Base-by-base conservation (phyloP, 2,797 vertebrate genomes). In the Alosa sapidissima region DNA sequence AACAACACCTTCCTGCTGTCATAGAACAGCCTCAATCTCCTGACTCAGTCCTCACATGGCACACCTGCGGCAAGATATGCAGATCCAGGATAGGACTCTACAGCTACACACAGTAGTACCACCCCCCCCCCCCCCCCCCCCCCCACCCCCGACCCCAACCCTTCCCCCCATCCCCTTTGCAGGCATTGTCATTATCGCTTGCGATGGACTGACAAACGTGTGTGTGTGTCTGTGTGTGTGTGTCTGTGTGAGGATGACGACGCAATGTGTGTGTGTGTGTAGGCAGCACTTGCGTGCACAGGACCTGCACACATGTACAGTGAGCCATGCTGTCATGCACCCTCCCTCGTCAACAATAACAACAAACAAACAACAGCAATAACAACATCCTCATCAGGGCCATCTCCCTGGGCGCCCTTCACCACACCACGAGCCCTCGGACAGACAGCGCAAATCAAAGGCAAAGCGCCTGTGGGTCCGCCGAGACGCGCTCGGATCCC, bases 401-500 rank as follows among this genome's bases (percentile, higher is more conserved):
- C 72, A 47, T 78, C 16, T 78, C 72, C 72, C 72, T 19, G 16
- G 72, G 72, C 72, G 72, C 41, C 36, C 16, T 47, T 78, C 72
- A 78, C 72, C 55, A 78, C 72, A 41, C 68, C 36, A 36, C 19
- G 72, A 72, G 65, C 65, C 65, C n/a, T 55, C 21, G 21, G 24
- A 33, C 16, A 33, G 36, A 16, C 65, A 33, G 65, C 65, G 11
- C 81, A 90, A 82, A 86, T 86, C 81, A 90, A 90, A 85, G 51
- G 82, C 85, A 24, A 62, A 62, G 58, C n/a, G 58, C 58, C 58
- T 6, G 81, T 84, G 33, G 33, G 4, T 81, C 33, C 84, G 72
- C 83, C 89, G 81, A 91, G 78, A 87, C 84, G 82, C 85, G 85
- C 88, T 90, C 90, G 89, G 81, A 19, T 90, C 88, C 91, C 85